Evolutionary conservation across 2,888 invertebrate genomes (phyloP).

Genomic region (Coenonympha arcania): DNA sequence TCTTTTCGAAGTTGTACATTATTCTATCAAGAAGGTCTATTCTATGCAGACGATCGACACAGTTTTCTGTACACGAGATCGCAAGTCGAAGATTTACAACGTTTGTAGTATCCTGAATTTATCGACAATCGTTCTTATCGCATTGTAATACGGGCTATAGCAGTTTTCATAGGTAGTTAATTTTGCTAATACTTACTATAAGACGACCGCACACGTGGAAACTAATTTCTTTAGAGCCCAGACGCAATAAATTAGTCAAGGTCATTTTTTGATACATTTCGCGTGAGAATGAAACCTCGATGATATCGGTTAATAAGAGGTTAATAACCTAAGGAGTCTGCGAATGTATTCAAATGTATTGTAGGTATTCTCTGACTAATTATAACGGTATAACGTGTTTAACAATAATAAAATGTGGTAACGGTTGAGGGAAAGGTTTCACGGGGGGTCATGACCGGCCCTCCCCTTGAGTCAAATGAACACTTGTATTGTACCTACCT

Average conservation of each 20-base stretch:
- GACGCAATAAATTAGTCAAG: constrained; percentile 17
- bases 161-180: background rate
- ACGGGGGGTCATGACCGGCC: background rate
- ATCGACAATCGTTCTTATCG: constrained; percentile 5
- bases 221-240: constrained; percentile 16
- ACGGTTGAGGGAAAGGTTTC: background rate
- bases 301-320: constrained; percentile 1
- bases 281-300: constrained; percentile 2
- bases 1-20: too few relatives aligned
- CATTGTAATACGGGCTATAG: constrained; percentile 2
- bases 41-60: background rate
- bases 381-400: background rate
- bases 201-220: constrained; percentile 16
- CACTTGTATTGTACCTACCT: too few relatives aligned
- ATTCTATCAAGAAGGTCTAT: background rate
- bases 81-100: background rate
- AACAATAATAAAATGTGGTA: background rate
- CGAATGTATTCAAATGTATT: too few relatives aligned
- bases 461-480: background rate
- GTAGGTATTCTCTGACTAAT: background rate
- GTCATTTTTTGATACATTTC: constrained; percentile 12
- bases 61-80: background rate
- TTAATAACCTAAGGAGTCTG: background rate
- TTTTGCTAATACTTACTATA: constrained; percentile 1
- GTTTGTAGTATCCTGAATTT: background rate